phyloP scores from a whole-genome alignment of 2,888 invertebrate species.

The Timema cristinae region DNA sequence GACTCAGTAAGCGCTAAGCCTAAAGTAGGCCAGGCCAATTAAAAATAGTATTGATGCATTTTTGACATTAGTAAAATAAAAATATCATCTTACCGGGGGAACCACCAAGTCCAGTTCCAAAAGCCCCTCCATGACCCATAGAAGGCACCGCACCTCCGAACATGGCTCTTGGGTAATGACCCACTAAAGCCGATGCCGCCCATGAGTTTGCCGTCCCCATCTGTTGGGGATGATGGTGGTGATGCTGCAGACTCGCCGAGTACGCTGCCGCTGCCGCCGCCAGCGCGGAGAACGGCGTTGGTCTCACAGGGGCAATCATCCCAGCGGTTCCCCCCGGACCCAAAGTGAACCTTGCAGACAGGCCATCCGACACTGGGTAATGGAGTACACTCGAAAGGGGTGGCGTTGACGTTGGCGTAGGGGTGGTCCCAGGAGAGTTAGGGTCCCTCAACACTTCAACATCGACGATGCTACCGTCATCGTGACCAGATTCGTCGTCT shows the following conservation, averaged over 20 bases:
- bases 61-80: too few species aligned
- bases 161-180: conserved; percentile 30
- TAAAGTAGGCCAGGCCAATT: too few species aligned
- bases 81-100: conserved; percentile 25
- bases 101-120: conserved; percentile 28
- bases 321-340: not conserved
- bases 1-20: too few species aligned
- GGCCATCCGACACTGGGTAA: not conserved
- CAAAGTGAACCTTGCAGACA: conserved; percentile 19
- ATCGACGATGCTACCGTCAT: conserved; percentile 64
- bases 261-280: conserved; percentile 60
- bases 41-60: too few species aligned
- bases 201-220: not conserved
- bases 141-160: conserved; percentile 26
- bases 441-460: conserved; percentile 61
- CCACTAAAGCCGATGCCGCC: conserved; percentile 26
- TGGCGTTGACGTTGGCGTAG: conserved; percentile 25
- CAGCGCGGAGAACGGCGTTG: conserved; percentile 71
- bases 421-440: conserved; percentile 19
- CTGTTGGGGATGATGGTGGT: conserved; percentile 15
- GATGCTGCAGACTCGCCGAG: conserved; percentile 27
- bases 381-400: conserved; percentile 11
- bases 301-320: conserved; percentile 56
- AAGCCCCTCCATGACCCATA: conserved; percentile 25
- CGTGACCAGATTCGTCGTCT: conserved; percentile 52